A percentile compares a stretch with the other conserved stretches of the same genome.
phyloP scores from a whole-genome alignment of 2,888 invertebrate genomes.

The Rotaria magnacalcarata region DNA sequence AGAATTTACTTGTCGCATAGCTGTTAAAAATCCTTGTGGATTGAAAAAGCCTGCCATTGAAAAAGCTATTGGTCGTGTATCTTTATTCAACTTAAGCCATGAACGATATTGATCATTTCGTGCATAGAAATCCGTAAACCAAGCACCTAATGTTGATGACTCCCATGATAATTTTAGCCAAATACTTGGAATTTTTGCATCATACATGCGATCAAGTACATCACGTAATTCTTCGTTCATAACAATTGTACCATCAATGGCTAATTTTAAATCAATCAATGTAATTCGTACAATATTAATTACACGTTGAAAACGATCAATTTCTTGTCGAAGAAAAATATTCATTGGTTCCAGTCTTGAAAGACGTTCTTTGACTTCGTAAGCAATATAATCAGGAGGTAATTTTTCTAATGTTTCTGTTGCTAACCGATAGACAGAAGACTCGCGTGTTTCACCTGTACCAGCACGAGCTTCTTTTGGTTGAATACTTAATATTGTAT shows the following conservation, averaged over 20 bases:
- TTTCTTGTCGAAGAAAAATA: conserved; percentile 59
- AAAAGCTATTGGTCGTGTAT: conserved; percentile 54
- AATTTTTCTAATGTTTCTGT: conserved; percentile 60
- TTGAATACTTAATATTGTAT: conserved; percentile 77
- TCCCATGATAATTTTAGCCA: conserved; percentile 61
- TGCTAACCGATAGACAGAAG: conserved; percentile 56
- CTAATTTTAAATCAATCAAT: conserved; percentile 58
- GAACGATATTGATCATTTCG: conserved; percentile 58
- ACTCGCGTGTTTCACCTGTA: conserved; percentile 57
- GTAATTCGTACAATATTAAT: conserved; percentile 55
- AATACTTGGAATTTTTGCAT: conserved; percentile 57
- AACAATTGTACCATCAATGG: conserved; percentile 60
- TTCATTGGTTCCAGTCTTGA: conserved; percentile 59
- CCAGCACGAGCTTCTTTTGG: conserved; percentile 68
- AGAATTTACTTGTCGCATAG: conserved; percentile 70
- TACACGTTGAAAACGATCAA: conserved; percentile 57
- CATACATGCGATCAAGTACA: conserved; percentile 59
- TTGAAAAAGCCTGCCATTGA: conserved; percentile 62
- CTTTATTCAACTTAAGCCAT: conserved; percentile 56
- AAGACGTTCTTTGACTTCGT: conserved; percentile 56
- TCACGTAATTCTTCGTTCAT: conserved; percentile 60
- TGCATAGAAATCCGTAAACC: conserved; percentile 60
- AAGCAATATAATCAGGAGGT: conserved; percentile 57
- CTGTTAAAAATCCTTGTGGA: conserved; percentile 75
- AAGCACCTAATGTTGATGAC: conserved; percentile 60